Percentiles rank a stretch among this genome's conserved stretches.
These are phyloP conservation scores for Apodemus sylvaticus DNA, from an alignment of 2,113 vertebrate genomes.

Conservation along the genomic window DNA sequence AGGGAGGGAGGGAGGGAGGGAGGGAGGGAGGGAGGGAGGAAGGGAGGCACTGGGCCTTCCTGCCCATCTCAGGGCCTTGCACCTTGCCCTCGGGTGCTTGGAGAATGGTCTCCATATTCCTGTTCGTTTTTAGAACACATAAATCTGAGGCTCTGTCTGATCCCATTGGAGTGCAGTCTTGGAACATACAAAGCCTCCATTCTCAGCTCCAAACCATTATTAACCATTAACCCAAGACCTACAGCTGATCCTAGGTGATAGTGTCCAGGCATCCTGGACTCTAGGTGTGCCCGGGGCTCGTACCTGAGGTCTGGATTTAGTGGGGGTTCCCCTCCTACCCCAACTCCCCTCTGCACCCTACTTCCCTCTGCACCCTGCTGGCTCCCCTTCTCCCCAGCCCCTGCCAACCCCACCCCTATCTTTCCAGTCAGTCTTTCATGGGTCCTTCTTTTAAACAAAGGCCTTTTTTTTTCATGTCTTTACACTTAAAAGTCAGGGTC, in stretches of 20 bases:
- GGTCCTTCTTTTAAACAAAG: not conserved
- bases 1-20: no score
- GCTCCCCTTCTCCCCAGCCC: not conserved
- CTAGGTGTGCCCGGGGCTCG: not conserved
- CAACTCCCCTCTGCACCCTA: not conserved
- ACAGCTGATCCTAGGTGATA: not conserved
- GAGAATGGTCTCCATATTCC: not conserved
- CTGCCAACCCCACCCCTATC: not conserved
- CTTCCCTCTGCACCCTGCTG: not conserved
- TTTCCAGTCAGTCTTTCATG: not conserved
- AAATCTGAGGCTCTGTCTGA: not conserved
- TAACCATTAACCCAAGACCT: slow-evolving; percentile 38
- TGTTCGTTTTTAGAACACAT: not conserved
- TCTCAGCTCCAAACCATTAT: not conserved
- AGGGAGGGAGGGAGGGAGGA: no score
- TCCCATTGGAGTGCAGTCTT: not conserved
- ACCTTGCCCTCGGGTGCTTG: not conserved
- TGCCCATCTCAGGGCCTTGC: not conserved
- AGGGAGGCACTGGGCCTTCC: fast-evolving
- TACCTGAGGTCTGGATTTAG: not conserved
- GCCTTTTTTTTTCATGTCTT: not conserved
- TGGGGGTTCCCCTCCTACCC: not conserved
- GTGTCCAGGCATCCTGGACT: not conserved
- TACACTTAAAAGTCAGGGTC: not conserved
- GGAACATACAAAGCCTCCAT: not conserved